Evolutionary conservation across 2,113 vertebrate species (phyloP).

Genomic region (Elephantulus edwardii): DNA sequence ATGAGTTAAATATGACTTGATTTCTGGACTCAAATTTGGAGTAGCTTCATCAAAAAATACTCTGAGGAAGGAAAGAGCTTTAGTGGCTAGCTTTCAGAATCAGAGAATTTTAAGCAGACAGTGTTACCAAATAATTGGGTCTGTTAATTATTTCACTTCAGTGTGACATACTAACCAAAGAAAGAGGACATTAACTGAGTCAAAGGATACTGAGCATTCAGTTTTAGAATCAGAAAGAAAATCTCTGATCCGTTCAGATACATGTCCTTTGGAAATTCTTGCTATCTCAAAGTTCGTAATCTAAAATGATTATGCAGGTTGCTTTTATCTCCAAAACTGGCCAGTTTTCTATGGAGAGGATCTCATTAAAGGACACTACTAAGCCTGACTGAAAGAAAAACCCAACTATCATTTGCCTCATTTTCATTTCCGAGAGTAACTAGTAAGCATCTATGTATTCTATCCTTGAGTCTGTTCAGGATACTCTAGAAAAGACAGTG

Average conservation of each 20-base stretch:
- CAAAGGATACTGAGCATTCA: background rate
- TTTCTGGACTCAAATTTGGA: slow-evolving; percentile 19
- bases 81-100: background rate
- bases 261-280: background rate
- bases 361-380: slow-evolving; percentile 7
- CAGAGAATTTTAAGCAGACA: background rate
- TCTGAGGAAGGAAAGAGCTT: background rate
- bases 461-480: background rate
- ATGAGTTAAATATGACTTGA: background rate
- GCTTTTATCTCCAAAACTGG: background rate
- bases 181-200: background rate
- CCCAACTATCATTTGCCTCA: background rate
- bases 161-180: background rate
- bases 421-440: background rate
- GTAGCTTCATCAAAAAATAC: background rate
- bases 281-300: background rate
- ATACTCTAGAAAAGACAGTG: background rate
- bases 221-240: slow-evolving; percentile 13
- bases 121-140: background rate
- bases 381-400: background rate
- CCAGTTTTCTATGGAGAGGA: background rate
- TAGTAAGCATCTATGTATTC: background rate
- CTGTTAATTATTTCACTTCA: slow-evolving; percentile 1
- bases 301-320: slow-evolving; percentile 3
- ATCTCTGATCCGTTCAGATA: background rate